Conservation (phyloP, 2,888 invertebrate species). For the Apotomis betuletana region DNA sequence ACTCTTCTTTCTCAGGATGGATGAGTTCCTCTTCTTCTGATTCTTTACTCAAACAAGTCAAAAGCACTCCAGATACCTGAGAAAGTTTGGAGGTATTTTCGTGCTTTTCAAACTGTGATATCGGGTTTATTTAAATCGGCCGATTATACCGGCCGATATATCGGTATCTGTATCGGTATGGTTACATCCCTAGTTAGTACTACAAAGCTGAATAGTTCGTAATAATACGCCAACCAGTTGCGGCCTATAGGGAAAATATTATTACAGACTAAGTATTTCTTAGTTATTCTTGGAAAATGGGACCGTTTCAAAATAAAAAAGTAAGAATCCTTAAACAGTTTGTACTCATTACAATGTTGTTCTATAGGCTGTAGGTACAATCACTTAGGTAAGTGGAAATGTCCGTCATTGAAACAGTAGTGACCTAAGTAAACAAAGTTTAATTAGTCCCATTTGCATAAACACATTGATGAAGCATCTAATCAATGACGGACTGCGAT, state of each 20-base stretch:
- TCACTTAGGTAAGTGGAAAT: background rate
- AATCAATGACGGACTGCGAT: constrained; percentile 52
- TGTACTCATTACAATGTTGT: background rate
- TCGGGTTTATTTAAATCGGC: too few species aligned
- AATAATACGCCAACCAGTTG: constrained; percentile 3
- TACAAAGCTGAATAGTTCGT: background rate
- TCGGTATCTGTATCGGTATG: too few species aligned
- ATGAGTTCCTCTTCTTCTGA: too few species aligned
- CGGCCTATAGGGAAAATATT: background rate
- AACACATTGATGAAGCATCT: constrained; percentile 57
- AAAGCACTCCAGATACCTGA: too few species aligned
- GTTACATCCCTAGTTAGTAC: background rate
- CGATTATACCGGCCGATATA: too few species aligned
- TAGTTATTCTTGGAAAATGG: background rate
- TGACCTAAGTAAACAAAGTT: constrained; percentile 56
- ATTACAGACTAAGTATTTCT: background rate
- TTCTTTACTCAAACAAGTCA: too few species aligned
- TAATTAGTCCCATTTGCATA: constrained; percentile 65
- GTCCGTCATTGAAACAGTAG: constrained; percentile 20
- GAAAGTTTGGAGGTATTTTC: too few species aligned
- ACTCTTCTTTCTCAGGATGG: too few species aligned
- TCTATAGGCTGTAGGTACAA: background rate
- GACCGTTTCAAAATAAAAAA: background rate
- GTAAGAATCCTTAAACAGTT: too few species aligned
- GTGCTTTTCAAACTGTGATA: too few species aligned